Conservation (phyloP, 2,113 vertebrate genomes). For the Psittacus erithacus region DNA sequence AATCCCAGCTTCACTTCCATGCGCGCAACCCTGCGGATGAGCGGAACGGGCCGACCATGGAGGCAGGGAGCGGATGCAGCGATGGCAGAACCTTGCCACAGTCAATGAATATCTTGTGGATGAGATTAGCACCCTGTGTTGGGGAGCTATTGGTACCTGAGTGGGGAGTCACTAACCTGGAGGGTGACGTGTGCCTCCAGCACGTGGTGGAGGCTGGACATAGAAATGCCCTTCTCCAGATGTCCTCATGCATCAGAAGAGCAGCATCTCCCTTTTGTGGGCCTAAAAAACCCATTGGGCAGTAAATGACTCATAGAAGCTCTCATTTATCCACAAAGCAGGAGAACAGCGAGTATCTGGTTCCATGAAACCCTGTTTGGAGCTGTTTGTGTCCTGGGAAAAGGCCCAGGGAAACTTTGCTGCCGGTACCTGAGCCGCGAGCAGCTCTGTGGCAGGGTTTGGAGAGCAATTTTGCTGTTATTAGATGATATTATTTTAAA, state of each 20-base stretch:
- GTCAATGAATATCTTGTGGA: no score
- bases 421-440: not conserved
- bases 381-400: not conserved
- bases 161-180: not conserved
- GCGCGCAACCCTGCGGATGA: fast-evolving
- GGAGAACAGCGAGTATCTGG: not conserved
- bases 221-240: not conserved
- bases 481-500: not conserved
- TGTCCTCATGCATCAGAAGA: not conserved
- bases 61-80: not conserved
- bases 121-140: not conserved
- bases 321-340: not conserved
- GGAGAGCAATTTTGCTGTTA: not conserved
- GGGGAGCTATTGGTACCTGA: not conserved
- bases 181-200: not conserved
- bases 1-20: not conserved
- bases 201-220: not conserved
- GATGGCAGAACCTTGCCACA: not conserved
- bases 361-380: not conserved
- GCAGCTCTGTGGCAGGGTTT: not conserved
- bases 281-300: not conserved
- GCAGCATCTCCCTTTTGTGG: not conserved
- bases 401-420: not conserved
- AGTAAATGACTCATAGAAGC: not conserved
- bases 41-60: not conserved